Evolutionary conservation across 2,888 invertebrate genomes (phyloP), one percentile per base, ranked within the genome.

Genomic region (Agonopterix subpropinquella): DNA sequence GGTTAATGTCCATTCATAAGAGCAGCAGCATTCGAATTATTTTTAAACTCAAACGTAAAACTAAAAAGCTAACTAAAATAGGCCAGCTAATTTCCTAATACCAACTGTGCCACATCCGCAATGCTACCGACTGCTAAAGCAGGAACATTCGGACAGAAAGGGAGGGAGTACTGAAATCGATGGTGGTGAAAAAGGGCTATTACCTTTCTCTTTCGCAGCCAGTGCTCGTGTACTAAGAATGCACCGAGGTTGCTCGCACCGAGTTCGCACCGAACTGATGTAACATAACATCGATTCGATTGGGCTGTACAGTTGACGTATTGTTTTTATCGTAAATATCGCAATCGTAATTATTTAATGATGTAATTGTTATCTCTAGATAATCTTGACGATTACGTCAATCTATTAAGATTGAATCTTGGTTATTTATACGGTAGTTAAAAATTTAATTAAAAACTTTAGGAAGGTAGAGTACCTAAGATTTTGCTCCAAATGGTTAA

Each of bases 121-220:
- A 73, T 76, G 71, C 68, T 72, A 58, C 69, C 57, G 56, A 58
- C 57, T 49, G 62, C 65, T 63, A 69, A 63, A 67, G 73, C 73
- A 71, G 58, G 61, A 60, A 67, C 69, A 72, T 68, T 75, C 73
- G 53, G 55, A 64, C 71, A 79, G 57, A 66, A 67, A 64, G 78
- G 79, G 66, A 59, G 58, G 61, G 64, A 64, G 67, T 70, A 70
- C 72, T 73, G 80, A 83, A 81, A 87, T 87, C 87, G 77, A 87
- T 87, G 82, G 74, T 55, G 67, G 67, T 73, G 53, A 43, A 61
- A 62, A 50, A 48, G 42, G 28, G 58, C 11, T 41, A n/a, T 39
- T 9, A 39, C 39, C 64, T 53, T 47, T 85, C 77, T 67, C 77
- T 43, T 54, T 80, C 75, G 42, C 45, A 58, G 50, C 61, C 65